Conservation (phyloP, 23 tunicate species). For the Trididemnum miniatum region DNA sequence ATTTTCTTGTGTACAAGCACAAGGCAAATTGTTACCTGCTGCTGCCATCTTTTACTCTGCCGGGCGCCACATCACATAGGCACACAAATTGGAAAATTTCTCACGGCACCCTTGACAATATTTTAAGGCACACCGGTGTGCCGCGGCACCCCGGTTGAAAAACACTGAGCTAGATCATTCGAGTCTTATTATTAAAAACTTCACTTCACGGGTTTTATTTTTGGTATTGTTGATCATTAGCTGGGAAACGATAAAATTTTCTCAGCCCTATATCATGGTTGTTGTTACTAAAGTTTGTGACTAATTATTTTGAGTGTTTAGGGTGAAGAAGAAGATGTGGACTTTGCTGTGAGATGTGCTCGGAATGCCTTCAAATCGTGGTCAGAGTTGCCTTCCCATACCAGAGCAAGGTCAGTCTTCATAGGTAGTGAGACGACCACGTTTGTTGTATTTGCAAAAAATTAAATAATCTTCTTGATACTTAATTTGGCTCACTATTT, state of each 20-base stretch:
- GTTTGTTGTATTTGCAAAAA: too few relatives aligned
- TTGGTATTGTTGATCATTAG: too few relatives aligned
- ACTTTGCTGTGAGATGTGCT: constrained; percentile 82
- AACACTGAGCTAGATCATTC: constrained; percentile 36
- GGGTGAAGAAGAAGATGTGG: constrained; percentile 89
- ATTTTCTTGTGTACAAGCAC: constrained; percentile 29
- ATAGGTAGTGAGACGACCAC: too few relatives aligned
- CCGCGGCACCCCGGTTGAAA: constrained; percentile 50
- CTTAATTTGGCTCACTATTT: too few relatives aligned
- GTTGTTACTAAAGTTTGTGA: background rate
- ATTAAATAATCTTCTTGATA: too few relatives aligned
- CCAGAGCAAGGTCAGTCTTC: constrained; percentile 67
- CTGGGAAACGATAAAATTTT: too few relatives aligned
- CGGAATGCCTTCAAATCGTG: constrained; percentile 78
- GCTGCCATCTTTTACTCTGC: constrained; percentile 23
- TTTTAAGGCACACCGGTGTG: constrained; percentile 31
- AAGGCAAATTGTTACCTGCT: constrained; percentile 38
- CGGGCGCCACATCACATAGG: constrained; percentile 28
- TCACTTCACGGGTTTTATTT: too few relatives aligned
- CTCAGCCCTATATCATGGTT: too few relatives aligned
- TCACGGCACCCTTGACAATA: constrained; percentile 38
- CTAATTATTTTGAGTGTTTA: constrained; percentile 7
- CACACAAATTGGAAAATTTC: constrained; percentile 26
- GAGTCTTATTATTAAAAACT: too few relatives aligned
- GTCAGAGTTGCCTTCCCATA: constrained; percentile 74